A percentile compares a stretch with the other conserved stretches of the same genome.
phyloP scores from a whole-genome alignment of 2,888 invertebrate species.

The Anticlea derivata region DNA sequence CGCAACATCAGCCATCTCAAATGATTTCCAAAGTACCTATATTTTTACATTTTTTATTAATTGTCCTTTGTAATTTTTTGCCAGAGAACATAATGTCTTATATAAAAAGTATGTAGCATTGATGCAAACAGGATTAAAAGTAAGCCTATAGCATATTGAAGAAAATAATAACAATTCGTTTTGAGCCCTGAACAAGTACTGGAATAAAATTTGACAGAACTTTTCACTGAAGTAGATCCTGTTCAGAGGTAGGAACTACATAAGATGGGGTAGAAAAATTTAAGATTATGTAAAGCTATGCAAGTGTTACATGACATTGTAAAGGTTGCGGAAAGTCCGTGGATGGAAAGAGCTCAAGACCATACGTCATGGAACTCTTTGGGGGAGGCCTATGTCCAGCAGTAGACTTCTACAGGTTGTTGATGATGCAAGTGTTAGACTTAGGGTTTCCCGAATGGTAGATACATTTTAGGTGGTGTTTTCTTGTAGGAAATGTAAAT shows the following conservation, averaged over 20 bases:
- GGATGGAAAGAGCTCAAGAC: no score
- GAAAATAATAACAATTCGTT: no score
- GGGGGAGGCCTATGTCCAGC: no score
- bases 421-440: neutral
- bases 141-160: no score
- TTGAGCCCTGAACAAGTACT: no score
- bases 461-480: slow-evolving; percentile 28
- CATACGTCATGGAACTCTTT: no score
- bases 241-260: neutral
- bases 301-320: no score
- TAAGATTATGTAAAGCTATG: neutral
- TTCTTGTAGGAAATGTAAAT: slow-evolving; percentile 44
- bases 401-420: no score
- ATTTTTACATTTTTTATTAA: slow-evolving; percentile 8
- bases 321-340: no score
- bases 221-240: neutral
- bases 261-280: neutral
- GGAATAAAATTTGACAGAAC: no score
- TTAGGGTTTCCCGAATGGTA: neutral
- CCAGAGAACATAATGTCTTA: slow-evolving; percentile 2
- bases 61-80: slow-evolving; percentile 13
- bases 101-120: neutral
- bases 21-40: neutral
- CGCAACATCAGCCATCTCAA: slow-evolving; percentile 3
- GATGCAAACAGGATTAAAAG: no score